Evolutionary conservation across 1,140 invertebrate species (phyloP).

Genomic region (Pseudachorutes palmiensis): DNA sequence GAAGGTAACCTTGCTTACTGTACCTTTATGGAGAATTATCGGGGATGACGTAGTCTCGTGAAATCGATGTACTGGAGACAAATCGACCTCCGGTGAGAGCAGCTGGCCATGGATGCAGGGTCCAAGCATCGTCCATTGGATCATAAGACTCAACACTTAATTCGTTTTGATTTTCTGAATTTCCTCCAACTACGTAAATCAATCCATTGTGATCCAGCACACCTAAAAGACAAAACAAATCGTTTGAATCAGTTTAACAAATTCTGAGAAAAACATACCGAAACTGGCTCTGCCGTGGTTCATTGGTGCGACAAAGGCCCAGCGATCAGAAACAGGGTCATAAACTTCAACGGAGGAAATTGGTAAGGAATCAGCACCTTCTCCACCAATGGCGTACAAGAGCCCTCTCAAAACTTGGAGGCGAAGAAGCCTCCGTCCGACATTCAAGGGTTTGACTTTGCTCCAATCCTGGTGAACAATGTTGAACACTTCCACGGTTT

Average conservation of each 20-base stretch:
- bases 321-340: not conserved
- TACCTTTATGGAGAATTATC: too few species aligned
- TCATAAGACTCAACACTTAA: not conserved
- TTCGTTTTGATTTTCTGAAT: not conserved
- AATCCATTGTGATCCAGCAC: not conserved
- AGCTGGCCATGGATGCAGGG: not conserved
- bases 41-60: not conserved
- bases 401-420: not conserved
- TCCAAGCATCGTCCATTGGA: not conserved
- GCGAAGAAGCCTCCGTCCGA: not conserved
- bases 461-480: not conserved
- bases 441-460: not conserved
- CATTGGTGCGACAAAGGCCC: not conserved
- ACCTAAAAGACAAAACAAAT: not conserved
- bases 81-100: not conserved
- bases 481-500: not conserved
- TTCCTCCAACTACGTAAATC: not conserved
- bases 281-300: not conserved
- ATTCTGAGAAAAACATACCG: not conserved
- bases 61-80: not conserved
- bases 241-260: not conserved
- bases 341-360: not conserved
- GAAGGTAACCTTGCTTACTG: too few species aligned
- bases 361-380: not conserved
- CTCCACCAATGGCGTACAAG: not conserved